These are phyloP conservation scores for Zelostemma sp. DNA, from an alignment of 1,140 invertebrate species.

Conservation along the genomic window DNA sequence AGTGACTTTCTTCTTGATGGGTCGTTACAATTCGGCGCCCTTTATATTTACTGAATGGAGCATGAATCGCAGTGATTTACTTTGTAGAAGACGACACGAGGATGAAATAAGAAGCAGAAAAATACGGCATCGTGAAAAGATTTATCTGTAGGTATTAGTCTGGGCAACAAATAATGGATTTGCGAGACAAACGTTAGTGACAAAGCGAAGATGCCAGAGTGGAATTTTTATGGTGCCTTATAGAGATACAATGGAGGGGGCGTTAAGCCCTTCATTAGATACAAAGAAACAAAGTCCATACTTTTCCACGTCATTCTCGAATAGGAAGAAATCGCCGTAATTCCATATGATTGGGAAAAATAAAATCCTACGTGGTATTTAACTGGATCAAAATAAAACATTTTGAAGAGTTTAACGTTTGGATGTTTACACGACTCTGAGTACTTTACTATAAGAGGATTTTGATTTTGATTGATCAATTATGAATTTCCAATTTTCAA, in stretches of 20 bases:
- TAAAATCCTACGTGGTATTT: too few species aligned
- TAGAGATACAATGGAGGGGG: not conserved
- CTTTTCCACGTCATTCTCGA: too few species aligned
- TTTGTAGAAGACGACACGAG: conserved; percentile 30
- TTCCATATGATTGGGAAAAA: too few species aligned
- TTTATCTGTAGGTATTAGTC: conserved; percentile 26
- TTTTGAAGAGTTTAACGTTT: not conserved
- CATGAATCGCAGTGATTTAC: conserved; percentile 45
- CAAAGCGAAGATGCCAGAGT: not conserved
- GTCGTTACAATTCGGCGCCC: conserved; percentile 24
- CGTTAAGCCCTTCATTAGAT: not conserved
- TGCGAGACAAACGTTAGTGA: conserved; percentile 6
- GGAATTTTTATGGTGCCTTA: not conserved
- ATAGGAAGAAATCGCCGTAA: not conserved
- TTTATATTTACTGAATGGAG: conserved; percentile 36
- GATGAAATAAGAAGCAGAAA: conserved; percentile 41
- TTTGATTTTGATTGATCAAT: not conserved
- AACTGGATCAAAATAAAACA: too few species aligned
- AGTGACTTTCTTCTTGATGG: conserved; percentile 32
- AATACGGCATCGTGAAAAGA: conserved; percentile 23
- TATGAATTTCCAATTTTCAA: too few species aligned
- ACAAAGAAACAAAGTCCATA: too few species aligned
- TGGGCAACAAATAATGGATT: conserved; percentile 40
- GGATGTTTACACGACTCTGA: not conserved
- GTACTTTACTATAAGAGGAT: not conserved